Percentiles rank a stretch among this genome's conserved stretches.
Evolutionary conservation across 2,797 vertebrate species (phyloP).

Genomic region (Hippopotamyrus pictus): DNA sequence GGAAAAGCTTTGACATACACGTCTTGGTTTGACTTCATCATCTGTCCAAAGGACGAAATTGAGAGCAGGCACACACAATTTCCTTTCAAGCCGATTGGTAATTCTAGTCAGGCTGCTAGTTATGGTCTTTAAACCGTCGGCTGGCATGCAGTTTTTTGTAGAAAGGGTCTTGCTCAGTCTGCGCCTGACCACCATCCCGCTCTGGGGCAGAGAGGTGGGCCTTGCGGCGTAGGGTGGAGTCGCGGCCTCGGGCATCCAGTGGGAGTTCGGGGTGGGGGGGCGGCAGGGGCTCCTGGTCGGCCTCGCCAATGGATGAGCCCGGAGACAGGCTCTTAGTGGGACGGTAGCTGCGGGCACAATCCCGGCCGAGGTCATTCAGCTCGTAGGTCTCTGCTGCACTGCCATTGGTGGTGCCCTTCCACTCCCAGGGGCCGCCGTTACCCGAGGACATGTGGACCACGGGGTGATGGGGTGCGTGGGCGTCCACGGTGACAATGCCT

Average conservation of each 20-base stretch:
- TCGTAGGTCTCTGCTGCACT: conserved; percentile 60
- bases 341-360: conserved; percentile 63
- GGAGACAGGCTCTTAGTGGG: conserved; percentile 64
- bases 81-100: neutral
- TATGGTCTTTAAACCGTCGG: conserved; percentile 69
- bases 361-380: conserved; percentile 65
- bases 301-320: conserved; percentile 59
- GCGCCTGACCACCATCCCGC: conserved; percentile 46
- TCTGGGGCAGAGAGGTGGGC: conserved; percentile 51
- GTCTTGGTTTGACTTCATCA: neutral
- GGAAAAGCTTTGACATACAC: neutral
- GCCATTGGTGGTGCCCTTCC: conserved; percentile 67
- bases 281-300: conserved; percentile 58
- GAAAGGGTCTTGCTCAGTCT: conserved; percentile 73
- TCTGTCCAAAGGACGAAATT: neutral
- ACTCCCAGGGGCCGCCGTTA: conserved; percentile 63
- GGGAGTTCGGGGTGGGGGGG: conserved; percentile 48
- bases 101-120: conserved; percentile 23
- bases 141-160: conserved; percentile 80
- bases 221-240: conserved; percentile 78
- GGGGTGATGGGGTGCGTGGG: conserved; percentile 78
- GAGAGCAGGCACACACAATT: neutral
- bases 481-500: conserved; percentile 78
- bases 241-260: conserved; percentile 59
- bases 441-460: conserved; percentile 67